Evolutionary conservation across 2,797 vertebrate species (phyloP).

Genomic region (Etheostoma nigrum): DNA sequence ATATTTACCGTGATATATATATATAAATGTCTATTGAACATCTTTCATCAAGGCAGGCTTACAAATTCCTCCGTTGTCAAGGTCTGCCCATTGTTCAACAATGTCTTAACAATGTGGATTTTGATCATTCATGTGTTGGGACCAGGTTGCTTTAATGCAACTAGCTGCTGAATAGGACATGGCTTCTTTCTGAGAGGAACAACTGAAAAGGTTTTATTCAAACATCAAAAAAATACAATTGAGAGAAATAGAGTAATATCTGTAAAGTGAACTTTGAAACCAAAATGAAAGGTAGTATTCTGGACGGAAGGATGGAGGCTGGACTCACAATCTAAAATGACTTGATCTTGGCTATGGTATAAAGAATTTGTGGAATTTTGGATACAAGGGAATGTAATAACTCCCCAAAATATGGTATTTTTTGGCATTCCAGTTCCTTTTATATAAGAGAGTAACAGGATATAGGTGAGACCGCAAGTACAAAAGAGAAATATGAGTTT

Average conservation of each 20-base stretch:
- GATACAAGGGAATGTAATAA: slow-evolving; percentile 34
- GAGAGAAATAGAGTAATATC: slow-evolving; percentile 21
- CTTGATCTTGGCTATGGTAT: background rate
- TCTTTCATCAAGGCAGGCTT: slow-evolving; percentile 24
- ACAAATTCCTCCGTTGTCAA: slow-evolving; percentile 29
- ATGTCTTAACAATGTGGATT: slow-evolving; percentile 46
- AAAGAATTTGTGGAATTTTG: slow-evolving; percentile 17
- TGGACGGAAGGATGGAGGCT: slow-evolving; percentile 28
- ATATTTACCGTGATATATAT: slow-evolving; percentile 36
- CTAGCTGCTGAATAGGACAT: slow-evolving; percentile 8
- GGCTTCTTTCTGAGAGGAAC: slow-evolving; percentile 9
- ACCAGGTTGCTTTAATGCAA: background rate
- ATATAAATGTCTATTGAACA: slow-evolving; percentile 37
- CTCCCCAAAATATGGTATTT: slow-evolving; percentile 28
- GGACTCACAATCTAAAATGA: slow-evolving; percentile 2
- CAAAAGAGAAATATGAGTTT: slow-evolving; percentile 37
- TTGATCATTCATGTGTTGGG: slow-evolving; percentile 53
- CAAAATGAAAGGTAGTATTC: slow-evolving; percentile 35
- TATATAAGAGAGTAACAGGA: slow-evolving; percentile 14
- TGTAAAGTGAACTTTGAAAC: slow-evolving; percentile 45
- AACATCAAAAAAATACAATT: slow-evolving; percentile 24
- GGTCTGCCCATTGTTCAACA: slow-evolving; percentile 51
- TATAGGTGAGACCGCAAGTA: slow-evolving; percentile 16
- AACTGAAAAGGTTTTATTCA: slow-evolving; percentile 38
- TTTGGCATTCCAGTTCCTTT: slow-evolving; percentile 36